Base-by-base conservation (phyloP, 2,113 vertebrate genomes). In the Clupea harengus region DNA sequence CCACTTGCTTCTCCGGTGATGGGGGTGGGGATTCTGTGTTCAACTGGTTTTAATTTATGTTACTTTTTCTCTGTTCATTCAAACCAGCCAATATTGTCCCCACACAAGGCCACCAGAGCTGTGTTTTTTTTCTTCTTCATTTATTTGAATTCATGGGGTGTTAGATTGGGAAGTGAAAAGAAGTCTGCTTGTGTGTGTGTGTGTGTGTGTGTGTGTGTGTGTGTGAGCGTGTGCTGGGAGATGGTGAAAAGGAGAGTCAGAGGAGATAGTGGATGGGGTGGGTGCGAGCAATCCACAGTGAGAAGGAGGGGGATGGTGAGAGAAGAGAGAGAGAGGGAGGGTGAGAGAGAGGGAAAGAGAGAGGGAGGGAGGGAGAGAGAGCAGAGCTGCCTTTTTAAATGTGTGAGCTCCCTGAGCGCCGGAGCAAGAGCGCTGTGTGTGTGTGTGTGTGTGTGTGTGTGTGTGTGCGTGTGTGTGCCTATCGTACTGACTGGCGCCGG, bases 291-390 rank as follows among this genome's bases (percentile, higher is more conserved):
- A 72, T 72, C 64, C 64, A 32, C 11, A 72, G n/a, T 72, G 25
- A 72, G 57, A 18, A 64, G 64, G 64, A 25, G 57, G 57, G 57
- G 82, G 32, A 89, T 86, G 83, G 89, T 83, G 90, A 84, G 2
- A 85, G 87, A 7, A 80, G 49, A 32, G 47, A 39, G 67, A 20
- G 64, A 72, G 89, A 84, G 75, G 18, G 81, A 85, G 75, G 50
- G 49, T 8, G 85, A 22, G 81, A 52, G 25, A 47, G 84, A 67
- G 81, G 47, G 82, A 82, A 54, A 25, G 82, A 80, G 83, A 78
- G 84, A 20, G 84, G 81, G 54, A 72, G 60, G 82, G 93, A 84
- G 84, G 81, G 54, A 72, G 60, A 83, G 93, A 83, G 57, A 88
- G 87, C 39, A 82, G 64, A 60, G 18, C 72, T 46, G 25, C 45